Percentiles rank a stretch among this genome's conserved stretches.
phyloP scores from a whole-genome alignment of 1,140 invertebrate species.

The Sinonovacula constricta region DNA sequence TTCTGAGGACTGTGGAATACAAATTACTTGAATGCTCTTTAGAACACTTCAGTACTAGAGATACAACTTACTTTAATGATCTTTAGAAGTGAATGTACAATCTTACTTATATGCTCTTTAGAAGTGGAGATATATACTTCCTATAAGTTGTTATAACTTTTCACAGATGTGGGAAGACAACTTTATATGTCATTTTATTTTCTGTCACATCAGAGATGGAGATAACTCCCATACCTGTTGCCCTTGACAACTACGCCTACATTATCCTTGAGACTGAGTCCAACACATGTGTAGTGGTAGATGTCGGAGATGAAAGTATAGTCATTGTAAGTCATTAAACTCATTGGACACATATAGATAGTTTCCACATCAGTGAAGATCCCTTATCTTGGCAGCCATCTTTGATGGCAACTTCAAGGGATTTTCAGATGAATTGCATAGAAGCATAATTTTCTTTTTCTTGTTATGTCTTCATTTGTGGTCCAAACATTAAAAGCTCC shows the following conservation, averaged over 20 bases:
- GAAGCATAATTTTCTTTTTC: too few species aligned
- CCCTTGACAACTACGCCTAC: constrained; percentile 72
- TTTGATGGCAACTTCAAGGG: too few species aligned
- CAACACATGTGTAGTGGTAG: constrained; percentile 64
- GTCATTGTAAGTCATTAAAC: constrained; percentile 57
- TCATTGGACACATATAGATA: too few species aligned
- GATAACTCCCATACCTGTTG: constrained; percentile 69
- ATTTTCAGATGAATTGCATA: too few species aligned
- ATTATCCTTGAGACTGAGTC: constrained; percentile 64
- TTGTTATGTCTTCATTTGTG: too few species aligned
- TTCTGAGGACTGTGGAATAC: too few species aligned
- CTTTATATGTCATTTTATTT: too few species aligned
- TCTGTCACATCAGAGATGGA: constrained; percentile 57
- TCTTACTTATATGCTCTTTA: too few species aligned
- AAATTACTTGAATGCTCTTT: not conserved
- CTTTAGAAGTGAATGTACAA: not conserved
- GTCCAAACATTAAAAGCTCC: too few species aligned
- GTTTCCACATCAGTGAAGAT: too few species aligned
- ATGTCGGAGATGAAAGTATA: constrained; percentile 68
- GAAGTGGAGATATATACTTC: not conserved
- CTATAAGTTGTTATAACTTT: not conserved
- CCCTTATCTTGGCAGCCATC: too few species aligned
- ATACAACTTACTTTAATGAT: not conserved
- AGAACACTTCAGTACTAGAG: not conserved
- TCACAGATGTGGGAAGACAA: too few species aligned